These are phyloP conservation scores for Drosophila nigromelanica DNA, from an alignment of 1,140 invertebrate species.

Conservation along the genomic window DNA sequence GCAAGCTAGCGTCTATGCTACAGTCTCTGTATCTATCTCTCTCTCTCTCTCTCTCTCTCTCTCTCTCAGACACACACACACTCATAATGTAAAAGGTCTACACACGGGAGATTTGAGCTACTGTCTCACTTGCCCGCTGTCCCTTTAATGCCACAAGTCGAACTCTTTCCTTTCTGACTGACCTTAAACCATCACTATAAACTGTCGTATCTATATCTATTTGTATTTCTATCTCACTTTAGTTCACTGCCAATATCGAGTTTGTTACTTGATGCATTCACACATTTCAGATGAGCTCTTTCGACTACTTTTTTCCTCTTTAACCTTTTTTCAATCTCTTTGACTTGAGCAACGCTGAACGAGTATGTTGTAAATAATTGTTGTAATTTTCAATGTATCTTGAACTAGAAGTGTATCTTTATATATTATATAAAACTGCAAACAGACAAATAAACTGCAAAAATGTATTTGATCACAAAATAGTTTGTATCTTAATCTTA, in stretches of 20 bases:
- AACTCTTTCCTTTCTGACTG: neutral
- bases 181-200: neutral
- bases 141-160: conserved; percentile 1
- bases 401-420: conserved; percentile 40
- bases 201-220: neutral
- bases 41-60: neutral
- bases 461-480: conserved; percentile 75
- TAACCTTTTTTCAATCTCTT: conserved; percentile 9
- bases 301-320: neutral
- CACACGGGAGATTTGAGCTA: conserved; percentile 56
- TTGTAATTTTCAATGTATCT: conserved; percentile 68
- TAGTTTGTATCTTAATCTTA: neutral
- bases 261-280: neutral
- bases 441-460: conserved; percentile 82
- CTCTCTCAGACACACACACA: conserved; percentile 16
- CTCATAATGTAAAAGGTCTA: conserved; percentile 35
- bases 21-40: conserved; percentile 32
- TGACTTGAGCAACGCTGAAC: conserved; percentile 64
- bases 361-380: conserved; percentile 79
- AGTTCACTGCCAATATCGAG: too few relatives aligned
- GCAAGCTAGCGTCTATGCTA: conserved; percentile 47
- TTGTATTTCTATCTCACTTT: conserved; percentile 6
- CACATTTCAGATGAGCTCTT: too few relatives aligned
- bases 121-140: conserved; percentile 56
- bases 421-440: conserved; percentile 73